Conservation (phyloP, 2,113 vertebrate genomes). For the Andinoacara biseriatus region DNA sequence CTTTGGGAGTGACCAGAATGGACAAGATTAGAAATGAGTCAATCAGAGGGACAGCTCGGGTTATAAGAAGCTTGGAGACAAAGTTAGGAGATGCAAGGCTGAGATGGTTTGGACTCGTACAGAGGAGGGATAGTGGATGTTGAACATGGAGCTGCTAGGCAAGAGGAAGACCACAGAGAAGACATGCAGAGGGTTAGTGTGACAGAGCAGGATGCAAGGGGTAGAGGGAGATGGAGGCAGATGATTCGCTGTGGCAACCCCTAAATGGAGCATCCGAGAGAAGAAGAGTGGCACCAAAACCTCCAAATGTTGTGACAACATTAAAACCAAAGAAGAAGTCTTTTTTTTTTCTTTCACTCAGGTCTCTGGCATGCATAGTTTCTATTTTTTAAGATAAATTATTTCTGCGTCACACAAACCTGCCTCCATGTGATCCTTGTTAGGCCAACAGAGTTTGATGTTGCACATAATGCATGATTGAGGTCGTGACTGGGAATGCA, state of each 20-base stretch:
- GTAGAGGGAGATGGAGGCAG: background rate
- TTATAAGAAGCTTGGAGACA: too few relatives aligned
- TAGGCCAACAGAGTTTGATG: background rate
- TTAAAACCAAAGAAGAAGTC: too few relatives aligned
- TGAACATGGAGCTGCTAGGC: background rate
- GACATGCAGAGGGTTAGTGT: background rate
- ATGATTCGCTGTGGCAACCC: background rate
- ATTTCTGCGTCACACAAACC: background rate
- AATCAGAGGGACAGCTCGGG: too few relatives aligned
- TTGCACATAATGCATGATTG: slow-evolving; percentile 2
- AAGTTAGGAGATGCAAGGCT: too few relatives aligned
- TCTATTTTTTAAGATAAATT: background rate
- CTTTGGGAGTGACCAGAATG: background rate
- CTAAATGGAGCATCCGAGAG: background rate
- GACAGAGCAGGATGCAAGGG: background rate
- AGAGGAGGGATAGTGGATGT: background rate
- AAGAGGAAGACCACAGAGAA: background rate
- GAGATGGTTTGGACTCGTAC: background rate
- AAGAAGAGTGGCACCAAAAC: too few relatives aligned
- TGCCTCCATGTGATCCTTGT: background rate
- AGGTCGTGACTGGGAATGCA: background rate
- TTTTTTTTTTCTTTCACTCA: too few relatives aligned
- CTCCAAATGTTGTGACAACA: too few relatives aligned
- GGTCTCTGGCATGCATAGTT: background rate
- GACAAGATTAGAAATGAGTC: background rate